These are phyloP conservation scores for Trichonephila inaurata DNA, from an alignment of 1,140 invertebrate genomes.

Conservation along the genomic window DNA sequence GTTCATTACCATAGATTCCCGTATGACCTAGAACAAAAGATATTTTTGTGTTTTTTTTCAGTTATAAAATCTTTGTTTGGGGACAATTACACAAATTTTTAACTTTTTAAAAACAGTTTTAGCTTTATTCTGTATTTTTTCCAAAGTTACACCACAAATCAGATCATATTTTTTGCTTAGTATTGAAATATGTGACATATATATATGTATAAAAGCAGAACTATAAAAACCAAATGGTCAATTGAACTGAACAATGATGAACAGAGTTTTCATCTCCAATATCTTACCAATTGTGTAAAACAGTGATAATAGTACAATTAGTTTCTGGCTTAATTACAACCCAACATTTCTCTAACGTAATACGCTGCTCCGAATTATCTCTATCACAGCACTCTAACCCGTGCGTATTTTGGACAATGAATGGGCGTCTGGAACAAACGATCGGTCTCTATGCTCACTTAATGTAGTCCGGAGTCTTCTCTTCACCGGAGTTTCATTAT, in stretches of 20 bases:
- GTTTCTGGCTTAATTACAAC: background rate
- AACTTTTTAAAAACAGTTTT: no score
- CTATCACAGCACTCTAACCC: background rate
- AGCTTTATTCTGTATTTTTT: no score
- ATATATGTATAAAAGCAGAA: no score
- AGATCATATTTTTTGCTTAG: no score
- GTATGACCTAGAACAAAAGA: no score
- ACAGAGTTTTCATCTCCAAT: background rate
- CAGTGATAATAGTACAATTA: background rate
- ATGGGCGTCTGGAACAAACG: background rate
- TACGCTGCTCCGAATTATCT: background rate
- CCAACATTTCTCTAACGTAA: constrained; percentile 36
- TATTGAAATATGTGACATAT: no score
- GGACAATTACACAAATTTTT: background rate
- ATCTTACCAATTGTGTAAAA: background rate
- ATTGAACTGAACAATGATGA: background rate
- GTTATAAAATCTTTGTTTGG: background rate
- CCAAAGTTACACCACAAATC: no score
- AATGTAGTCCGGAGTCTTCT: background rate
- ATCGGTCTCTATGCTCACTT: background rate
- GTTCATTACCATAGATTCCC: no score
- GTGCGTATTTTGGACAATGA: background rate
- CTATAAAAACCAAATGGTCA: no score
- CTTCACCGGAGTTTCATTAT: constrained; percentile 51
- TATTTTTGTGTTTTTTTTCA: no score